These are phyloP conservation scores for Pollicipes pollicipes DNA, from an alignment of 1,140 invertebrate species.

Conservation along the genomic window DNA sequence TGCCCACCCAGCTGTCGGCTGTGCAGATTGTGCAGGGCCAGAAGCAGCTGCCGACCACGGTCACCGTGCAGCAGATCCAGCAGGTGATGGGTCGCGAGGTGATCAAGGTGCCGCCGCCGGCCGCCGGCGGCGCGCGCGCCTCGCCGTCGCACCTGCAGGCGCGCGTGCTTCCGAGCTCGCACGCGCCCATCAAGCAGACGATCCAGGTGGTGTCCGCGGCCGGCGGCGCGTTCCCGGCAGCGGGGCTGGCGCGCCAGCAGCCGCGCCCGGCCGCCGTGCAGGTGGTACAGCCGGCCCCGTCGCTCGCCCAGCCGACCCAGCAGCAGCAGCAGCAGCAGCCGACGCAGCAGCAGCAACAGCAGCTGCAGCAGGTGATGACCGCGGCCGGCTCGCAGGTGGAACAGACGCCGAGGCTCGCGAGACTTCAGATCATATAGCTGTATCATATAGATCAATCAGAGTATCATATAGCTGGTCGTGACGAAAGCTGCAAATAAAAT, in stretches of 20 bases:
- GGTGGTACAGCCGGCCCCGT: slow-evolving; percentile 13
- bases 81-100: slow-evolving; percentile 44
- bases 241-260: slow-evolving; percentile 12
- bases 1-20: slow-evolving; percentile 15
- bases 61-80: slow-evolving; percentile 57
- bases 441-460: too few species aligned
- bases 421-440: too few species aligned
- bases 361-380: background rate
- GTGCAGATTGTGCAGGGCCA: slow-evolving; percentile 37
- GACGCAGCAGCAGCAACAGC: slow-evolving; percentile 10
- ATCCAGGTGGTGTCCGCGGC: slow-evolving; percentile 33
- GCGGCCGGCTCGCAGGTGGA: background rate
- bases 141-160: slow-evolving; percentile 21
- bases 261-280: slow-evolving; percentile 14
- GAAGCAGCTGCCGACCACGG: slow-evolving; percentile 41
- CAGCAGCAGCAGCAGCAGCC: slow-evolving; percentile 12
- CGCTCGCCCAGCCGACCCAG: slow-evolving; percentile 12
- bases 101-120: slow-evolving; percentile 10
- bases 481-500: too few species aligned
- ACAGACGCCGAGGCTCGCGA: too few species aligned
- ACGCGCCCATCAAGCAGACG: slow-evolving; percentile 31
- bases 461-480: too few species aligned
- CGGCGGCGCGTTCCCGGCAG: slow-evolving; percentile 11
- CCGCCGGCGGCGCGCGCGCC: slow-evolving; percentile 20
- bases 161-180: slow-evolving; percentile 25